Evolutionary conservation across 1,140 invertebrate genomes (phyloP).

Genomic region (Paralvinella palmiformis): DNA sequence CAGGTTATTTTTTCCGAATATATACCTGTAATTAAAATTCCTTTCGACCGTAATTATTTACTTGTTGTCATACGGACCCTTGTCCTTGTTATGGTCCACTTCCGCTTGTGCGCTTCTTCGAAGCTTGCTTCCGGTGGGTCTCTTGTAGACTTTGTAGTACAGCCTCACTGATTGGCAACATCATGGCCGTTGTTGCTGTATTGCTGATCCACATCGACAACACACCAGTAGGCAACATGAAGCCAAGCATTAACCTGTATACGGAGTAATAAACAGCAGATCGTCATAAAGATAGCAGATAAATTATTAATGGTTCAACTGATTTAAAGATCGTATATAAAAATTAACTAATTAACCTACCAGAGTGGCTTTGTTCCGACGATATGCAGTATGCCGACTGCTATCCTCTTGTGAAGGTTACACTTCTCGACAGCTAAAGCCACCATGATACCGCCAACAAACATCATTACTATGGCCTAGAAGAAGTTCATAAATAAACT

Average conservation of each 20-base stretch:
- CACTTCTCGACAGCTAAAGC: conserved; percentile 79
- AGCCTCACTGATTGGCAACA: conserved; percentile 49
- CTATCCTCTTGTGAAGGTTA: conserved; percentile 67
- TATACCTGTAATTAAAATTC: too few relatives aligned
- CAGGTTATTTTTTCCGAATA: too few relatives aligned
- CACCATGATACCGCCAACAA: conserved; percentile 63
- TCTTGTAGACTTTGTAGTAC: conserved; percentile 33
- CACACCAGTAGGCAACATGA: conserved; percentile 71
- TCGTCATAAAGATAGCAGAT: too few relatives aligned
- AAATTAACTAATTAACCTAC: too few relatives aligned
- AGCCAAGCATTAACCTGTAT: conserved; percentile 49
- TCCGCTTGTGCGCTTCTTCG: too few relatives aligned
- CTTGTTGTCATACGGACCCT: too few relatives aligned
- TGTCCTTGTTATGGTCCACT: too few relatives aligned
- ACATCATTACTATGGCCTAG: conserved; percentile 78
- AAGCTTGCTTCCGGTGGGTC: background rate
- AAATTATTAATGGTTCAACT: too few relatives aligned
- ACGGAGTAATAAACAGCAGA: too few relatives aligned
- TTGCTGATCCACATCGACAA: conserved; percentile 82
- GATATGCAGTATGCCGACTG: background rate
- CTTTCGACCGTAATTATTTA: too few relatives aligned
- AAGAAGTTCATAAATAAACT: too few relatives aligned
- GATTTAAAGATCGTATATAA: too few relatives aligned
- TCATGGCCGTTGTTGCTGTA: conserved; percentile 59
- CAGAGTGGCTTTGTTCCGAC: background rate